Base-by-base conservation (phyloP, 2,797 vertebrate species). In the Vespertilio murinus region DNA sequence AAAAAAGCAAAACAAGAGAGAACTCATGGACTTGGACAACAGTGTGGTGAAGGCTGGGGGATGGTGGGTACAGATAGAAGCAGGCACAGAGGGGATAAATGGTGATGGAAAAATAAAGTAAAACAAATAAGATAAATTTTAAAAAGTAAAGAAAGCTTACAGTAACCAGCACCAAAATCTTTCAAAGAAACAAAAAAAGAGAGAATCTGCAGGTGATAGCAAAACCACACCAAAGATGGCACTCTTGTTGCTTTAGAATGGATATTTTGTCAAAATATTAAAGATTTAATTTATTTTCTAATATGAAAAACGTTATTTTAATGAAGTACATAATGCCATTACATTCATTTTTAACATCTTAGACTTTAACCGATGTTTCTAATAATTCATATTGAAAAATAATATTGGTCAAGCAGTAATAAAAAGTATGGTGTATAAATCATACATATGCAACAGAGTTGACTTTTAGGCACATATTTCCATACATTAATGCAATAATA, bases 121-220 rank as follows among this genome's bases (percentile, higher is more conserved):
- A 61, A 30, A 0, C 13, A 61, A 61, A 56, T 25, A 56, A 56
- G 22, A 56, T 56, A 56, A 25, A 56, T 25, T 25, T 56, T 56
- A 9, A 23, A 54, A 23, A 54, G 22, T 56, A 23, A 56, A 23
- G 9, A 25, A 56, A 75, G 47, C 14, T 11, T 70, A 8, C 25
- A 71, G 30, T 71, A 71, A 71, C 42, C 65, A 33, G 0, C 17
- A 25, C 13, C 30, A 56, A 84, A 70, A 91, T 14, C 5, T 92
- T 92, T 86, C 45, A n/a, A 54, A 52, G 91, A 81, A 79, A 47
- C n/a, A n/a, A n/a, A n/a, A 65, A 79, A 81, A 40, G 35, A 67
- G 35, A 45, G 8, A 81, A 83, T 52, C 49, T 45, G 13, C 20
- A 40, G 33, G 52, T 67, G 59, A 81, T 33, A 88, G 10, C 2